A percentile compares a stretch with the other conserved stretches of the same genome.
These are phyloP conservation scores for Onychomys leucogaster DNA, from an alignment of 2,797 vertebrate species.

Conservation along the genomic window DNA sequence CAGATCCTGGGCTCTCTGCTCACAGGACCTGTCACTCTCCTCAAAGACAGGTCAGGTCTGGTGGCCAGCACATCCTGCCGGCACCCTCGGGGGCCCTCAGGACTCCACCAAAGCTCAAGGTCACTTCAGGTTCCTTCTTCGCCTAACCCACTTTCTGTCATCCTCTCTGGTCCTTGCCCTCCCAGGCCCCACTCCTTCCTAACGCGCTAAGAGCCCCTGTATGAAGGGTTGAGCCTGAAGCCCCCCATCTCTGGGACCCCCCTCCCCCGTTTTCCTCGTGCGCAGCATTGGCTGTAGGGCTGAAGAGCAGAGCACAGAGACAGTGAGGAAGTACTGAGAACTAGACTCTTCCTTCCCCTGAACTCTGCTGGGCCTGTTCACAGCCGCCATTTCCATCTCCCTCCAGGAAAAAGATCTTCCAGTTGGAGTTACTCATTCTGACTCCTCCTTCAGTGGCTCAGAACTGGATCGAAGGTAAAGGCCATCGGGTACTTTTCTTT, in stretches of 20 bases:
- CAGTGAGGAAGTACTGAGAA: not conserved
- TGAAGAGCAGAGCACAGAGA: not conserved
- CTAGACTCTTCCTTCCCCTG: not conserved
- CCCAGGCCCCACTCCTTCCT: not conserved
- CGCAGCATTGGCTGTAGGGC: not conserved
- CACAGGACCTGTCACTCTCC: not conserved
- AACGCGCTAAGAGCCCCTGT: not conserved
- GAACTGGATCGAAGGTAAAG: conserved; percentile 96
- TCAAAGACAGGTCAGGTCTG: not conserved
- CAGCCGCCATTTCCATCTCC: conserved; percentile 55
- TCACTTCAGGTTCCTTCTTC: not conserved
- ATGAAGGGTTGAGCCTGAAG: not conserved
- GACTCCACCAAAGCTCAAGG: not conserved
- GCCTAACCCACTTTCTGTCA: not conserved
- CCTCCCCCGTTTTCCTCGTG: not conserved
- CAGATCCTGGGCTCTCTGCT: not conserved
- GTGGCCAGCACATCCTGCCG: not conserved
- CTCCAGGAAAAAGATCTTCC: conserved; percentile 92
- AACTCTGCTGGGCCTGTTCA: not conserved
- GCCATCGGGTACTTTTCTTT: not conserved
- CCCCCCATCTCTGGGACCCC: not conserved
- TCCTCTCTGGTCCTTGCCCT: not conserved
- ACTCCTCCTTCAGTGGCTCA: conserved; percentile 92
- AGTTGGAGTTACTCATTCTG: conserved; percentile 89
- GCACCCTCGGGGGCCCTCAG: not conserved